Evolutionary conservation across 2,797 vertebrate genomes (phyloP).

Genomic region (Carduelis carduelis): DNA sequence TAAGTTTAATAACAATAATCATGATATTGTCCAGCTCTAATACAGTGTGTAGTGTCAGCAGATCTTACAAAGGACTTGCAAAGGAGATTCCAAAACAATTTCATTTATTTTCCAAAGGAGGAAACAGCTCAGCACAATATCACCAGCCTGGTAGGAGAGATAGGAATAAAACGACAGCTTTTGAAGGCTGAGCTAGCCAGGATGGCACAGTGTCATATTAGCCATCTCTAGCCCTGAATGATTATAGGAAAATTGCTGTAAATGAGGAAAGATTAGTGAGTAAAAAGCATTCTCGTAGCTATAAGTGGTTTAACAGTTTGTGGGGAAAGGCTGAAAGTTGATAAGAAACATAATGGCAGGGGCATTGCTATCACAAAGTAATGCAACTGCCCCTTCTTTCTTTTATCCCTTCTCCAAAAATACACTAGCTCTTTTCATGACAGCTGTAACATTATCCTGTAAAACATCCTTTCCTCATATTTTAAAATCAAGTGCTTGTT

Average conservation of each 20-base stretch:
- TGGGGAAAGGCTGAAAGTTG: neutral
- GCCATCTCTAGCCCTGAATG: neutral
- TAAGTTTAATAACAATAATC: neutral
- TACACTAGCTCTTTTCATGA: neutral
- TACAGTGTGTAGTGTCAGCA: neutral
- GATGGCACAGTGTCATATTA: neutral
- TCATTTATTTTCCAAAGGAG: neutral
- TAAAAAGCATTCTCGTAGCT: neutral
- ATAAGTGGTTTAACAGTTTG: neutral
- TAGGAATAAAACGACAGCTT: neutral
- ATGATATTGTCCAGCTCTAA: neutral
- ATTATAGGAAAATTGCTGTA: neutral
- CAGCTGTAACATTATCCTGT: neutral
- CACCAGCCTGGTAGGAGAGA: constrained; percentile 4
- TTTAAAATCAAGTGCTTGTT: neutral
- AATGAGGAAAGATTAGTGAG: neutral
- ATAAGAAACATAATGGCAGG: neutral
- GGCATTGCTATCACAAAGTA: neutral
- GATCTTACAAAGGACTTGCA: neutral
- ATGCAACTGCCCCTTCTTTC: neutral
- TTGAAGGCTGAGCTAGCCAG: neutral
- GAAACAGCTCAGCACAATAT: neutral
- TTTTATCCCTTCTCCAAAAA: neutral
- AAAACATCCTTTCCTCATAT: neutral
- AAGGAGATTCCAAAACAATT: constrained; percentile 1